These are phyloP conservation scores for Pyralis farinalis DNA, from an alignment of 2,888 invertebrate species.

Conservation along the genomic window DNA sequence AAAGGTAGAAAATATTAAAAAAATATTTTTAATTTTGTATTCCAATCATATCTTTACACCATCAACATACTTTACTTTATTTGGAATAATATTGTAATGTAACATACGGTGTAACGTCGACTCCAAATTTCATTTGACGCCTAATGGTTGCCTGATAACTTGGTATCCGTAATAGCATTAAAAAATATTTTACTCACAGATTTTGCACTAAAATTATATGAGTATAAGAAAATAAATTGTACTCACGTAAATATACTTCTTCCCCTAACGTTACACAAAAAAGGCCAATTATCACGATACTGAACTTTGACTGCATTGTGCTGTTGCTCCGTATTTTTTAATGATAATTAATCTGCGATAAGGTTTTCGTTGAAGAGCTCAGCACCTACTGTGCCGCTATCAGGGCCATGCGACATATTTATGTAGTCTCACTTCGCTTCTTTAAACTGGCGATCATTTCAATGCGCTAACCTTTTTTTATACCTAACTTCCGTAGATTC, in stretches of 20 bases:
- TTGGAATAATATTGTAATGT: no score
- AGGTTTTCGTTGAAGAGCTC: constrained; percentile 41
- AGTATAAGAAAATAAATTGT: background rate
- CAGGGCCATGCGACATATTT: constrained; percentile 38
- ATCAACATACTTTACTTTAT: no score
- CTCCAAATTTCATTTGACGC: no score
- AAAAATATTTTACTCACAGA: no score
- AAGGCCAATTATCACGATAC: constrained; percentile 39
- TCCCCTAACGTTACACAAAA: constrained; percentile 35
- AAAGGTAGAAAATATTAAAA: no score
- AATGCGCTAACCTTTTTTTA: background rate
- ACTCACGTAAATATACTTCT: constrained; percentile 54
- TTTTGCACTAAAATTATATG: no score
- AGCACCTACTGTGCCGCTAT: constrained; percentile 42
- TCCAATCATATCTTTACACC: no score
- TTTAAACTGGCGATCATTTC: constrained; percentile 1
- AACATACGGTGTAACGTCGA: no score
- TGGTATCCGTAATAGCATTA: no score
- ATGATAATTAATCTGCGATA: constrained; percentile 14
- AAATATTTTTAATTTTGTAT: no score
- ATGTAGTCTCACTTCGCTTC: constrained; percentile 26
- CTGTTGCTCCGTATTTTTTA: constrained; percentile 17
- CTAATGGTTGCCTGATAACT: no score
- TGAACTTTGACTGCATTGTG: constrained; percentile 42
- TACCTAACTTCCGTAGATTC: no score